Conservation (phyloP, 1,140 invertebrate genomes). For the Fopius arisanus region DNA sequence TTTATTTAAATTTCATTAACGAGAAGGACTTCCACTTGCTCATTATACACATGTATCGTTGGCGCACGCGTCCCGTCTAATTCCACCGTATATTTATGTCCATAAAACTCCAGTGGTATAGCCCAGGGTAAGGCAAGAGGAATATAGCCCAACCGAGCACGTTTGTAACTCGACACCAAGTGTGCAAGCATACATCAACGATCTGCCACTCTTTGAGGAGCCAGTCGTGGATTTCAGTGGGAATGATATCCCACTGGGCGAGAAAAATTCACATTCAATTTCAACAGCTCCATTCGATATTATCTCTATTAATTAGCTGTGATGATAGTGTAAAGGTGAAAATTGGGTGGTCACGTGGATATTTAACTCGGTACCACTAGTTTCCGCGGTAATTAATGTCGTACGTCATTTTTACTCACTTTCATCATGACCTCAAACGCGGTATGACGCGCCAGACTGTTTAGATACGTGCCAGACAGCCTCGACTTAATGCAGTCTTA, state of each 20-base stretch:
- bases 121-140: neutral
- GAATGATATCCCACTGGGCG: neutral
- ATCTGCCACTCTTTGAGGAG: neutral
- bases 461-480: conserved; percentile 26
- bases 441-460: conserved; percentile 21
- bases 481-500: conserved; percentile 27
- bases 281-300: too few species aligned
- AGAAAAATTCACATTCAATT: neutral
- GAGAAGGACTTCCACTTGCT: conserved; percentile 14
- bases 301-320: too few species aligned
- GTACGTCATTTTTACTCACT: neutral
- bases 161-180: conserved; percentile 45
- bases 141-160: conserved; percentile 28
- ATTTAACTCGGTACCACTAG: neutral
- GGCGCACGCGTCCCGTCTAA: conserved; percentile 19
- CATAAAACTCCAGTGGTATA: conserved; percentile 41
- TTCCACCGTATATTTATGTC: conserved; percentile 42
- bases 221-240: neutral
- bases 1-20: neutral
- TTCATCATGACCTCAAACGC: conserved; percentile 8
- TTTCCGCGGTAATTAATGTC: neutral
- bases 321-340: neutral
- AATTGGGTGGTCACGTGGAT: neutral
- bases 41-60: conserved; percentile 17
- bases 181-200: conserved; percentile 35